Conservation (phyloP, 2,888 invertebrate species). For the Allygus modestus region DNA sequence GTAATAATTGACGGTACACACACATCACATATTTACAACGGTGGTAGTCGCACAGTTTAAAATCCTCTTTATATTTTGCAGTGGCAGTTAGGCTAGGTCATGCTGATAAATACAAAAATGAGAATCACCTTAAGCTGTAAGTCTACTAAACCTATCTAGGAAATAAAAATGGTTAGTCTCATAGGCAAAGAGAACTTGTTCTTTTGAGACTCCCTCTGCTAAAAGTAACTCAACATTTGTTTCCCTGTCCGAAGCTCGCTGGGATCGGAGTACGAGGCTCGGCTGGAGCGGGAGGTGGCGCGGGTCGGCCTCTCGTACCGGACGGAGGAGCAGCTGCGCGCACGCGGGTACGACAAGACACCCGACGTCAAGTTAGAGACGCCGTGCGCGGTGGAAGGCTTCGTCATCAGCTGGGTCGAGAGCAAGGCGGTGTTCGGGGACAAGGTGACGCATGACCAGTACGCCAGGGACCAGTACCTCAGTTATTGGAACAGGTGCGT, state of each 20-base stretch:
- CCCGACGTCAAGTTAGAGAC: constrained; percentile 95
- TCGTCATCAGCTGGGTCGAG: constrained; percentile 96
- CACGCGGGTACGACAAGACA: constrained; percentile 94
- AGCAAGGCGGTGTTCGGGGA: constrained; percentile 98
- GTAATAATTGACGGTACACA: no score
- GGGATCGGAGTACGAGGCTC: constrained; percentile 91
- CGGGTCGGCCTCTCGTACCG: constrained; percentile 80
- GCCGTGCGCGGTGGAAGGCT: constrained; percentile 90
- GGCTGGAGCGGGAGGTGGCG: constrained; percentile 81
- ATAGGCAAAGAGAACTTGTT: no score
- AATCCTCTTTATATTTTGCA: no score
- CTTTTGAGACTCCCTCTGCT: no score
- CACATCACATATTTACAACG: no score
- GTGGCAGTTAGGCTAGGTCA: no score
- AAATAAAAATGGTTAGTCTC: no score
- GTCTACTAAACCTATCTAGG: no score
- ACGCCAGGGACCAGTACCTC: constrained; percentile 89
- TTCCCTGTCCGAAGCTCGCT: constrained; percentile 78
- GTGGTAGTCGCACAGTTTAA: no score
- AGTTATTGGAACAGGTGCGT: constrained; percentile 91
- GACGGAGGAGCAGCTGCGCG: constrained; percentile 89
- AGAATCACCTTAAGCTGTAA: no score
- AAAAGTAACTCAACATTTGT: no score
- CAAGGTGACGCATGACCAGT: constrained; percentile 86
- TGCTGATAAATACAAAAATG: no score